Percentiles rank a stretch among this genome's conserved stretches.
Evolutionary conservation across 2,888 invertebrate genomes (phyloP).

Genomic region (Ceramica pisi): DNA sequence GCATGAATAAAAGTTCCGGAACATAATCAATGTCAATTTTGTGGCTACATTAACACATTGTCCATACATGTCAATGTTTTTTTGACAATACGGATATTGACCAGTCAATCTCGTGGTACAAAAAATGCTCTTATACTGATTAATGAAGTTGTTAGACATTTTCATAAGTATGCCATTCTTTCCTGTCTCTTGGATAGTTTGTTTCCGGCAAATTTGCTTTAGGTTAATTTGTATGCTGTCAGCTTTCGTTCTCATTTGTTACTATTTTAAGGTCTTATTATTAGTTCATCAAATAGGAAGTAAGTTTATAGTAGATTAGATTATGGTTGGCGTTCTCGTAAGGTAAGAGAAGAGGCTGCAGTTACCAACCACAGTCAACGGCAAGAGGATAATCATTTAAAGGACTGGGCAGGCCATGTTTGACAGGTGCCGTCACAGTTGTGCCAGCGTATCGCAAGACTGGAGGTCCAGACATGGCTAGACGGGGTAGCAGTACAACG

Average conservation of each 20-base stretch:
- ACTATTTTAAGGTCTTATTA: slow-evolving; percentile 28
- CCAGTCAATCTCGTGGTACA: slow-evolving; percentile 39
- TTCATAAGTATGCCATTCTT: slow-evolving; percentile 48
- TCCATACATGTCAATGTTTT: slow-evolving; percentile 38
- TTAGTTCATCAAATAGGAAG: slow-evolving; percentile 22
- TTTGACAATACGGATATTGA: slow-evolving; percentile 51
- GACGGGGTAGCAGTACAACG: too few relatives aligned
- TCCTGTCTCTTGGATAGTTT: slow-evolving; percentile 41
- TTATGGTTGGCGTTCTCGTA: background rate
- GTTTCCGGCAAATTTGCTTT: slow-evolving; percentile 52
- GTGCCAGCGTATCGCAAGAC: too few relatives aligned
- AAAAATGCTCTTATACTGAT: slow-evolving; percentile 45
- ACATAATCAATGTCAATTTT: slow-evolving; percentile 47
- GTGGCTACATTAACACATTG: slow-evolving; percentile 12
- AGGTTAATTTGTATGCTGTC: slow-evolving; percentile 50
- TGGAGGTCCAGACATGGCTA: too few relatives aligned
- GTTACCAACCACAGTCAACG: too few relatives aligned
- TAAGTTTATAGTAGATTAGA: background rate
- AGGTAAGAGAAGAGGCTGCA: background rate
- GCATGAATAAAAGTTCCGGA: slow-evolving; percentile 27
- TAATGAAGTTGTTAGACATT: slow-evolving; percentile 45
- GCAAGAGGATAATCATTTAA: too few relatives aligned
- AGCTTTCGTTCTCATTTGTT: slow-evolving; percentile 45
- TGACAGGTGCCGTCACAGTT: too few relatives aligned
- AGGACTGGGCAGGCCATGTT: too few relatives aligned